A percentile compares a stretch with the other conserved stretches of the same genome.
Conservation (phyloP, 2,888 invertebrate genomes). For the Sipha maydis region DNA sequence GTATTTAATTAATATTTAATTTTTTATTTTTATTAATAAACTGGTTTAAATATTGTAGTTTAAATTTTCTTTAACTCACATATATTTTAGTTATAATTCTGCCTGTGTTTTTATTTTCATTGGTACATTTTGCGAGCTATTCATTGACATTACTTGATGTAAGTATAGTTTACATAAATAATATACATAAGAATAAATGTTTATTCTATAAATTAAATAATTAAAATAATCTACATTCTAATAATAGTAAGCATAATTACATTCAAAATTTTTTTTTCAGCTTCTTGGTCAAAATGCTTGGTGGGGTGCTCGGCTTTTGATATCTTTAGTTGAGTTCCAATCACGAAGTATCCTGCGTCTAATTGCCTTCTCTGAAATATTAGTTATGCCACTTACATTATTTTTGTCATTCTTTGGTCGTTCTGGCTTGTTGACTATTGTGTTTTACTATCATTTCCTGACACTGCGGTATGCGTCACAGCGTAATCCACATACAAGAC, state of each 20-base stretch:
- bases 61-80: conserved; percentile 66
- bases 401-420: conserved; percentile 88
- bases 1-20: background rate
- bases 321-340: conserved; percentile 90
- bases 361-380: conserved; percentile 93
- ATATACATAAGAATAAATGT: background rate
- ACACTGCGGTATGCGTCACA: conserved; percentile 91
- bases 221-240: too few relatives aligned
- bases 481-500: conserved; percentile 95
- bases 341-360: conserved; percentile 89
- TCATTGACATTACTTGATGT: conserved; percentile 90
- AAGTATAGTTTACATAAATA: conserved; percentile 71
- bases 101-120: conserved; percentile 90
- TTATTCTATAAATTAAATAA: too few relatives aligned
- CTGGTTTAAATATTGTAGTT: too few relatives aligned
- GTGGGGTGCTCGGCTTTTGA: conserved; percentile 87
- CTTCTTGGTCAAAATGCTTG: conserved; percentile 90
- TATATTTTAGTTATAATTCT: conserved; percentile 80
- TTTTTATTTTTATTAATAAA: background rate
- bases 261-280: conserved; percentile 70
- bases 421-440: conserved; percentile 89
- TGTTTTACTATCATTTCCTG: conserved; percentile 97
- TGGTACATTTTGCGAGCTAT: conserved; percentile 93
- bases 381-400: conserved; percentile 85
- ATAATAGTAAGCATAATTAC: too few relatives aligned